A percentile compares a stretch with the other conserved stretches of the same genome.
Evolutionary conservation across 2,113 vertebrate genomes (phyloP).

Genomic region (Rattus norvegicus): GRCr8 NC_086026.1:60701501-60702000

Average conservation of each 20-base stretch:
- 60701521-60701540: too few species aligned
- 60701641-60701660: neutral
- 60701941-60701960: neutral
- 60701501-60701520: neutral
- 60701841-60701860: neutral
- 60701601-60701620: neutral
- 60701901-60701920: constrained; percentile 36
- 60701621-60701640: neutral
- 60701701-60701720: too few species aligned
- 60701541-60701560: neutral
- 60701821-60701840: neutral
- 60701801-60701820: neutral
- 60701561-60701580: neutral
- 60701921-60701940: neutral
- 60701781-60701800: neutral
- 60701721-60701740: too few species aligned
- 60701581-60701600: neutral
- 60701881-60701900: neutral
- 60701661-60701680: neutral
- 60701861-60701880: neutral
- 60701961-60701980: neutral
- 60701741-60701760: too few species aligned
- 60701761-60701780: too few species aligned
- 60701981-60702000: neutral
- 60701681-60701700: neutral